phyloP scores from a whole-genome alignment of 2,797 vertebrate genomes.

The Onychomys leucogaster region DNA sequence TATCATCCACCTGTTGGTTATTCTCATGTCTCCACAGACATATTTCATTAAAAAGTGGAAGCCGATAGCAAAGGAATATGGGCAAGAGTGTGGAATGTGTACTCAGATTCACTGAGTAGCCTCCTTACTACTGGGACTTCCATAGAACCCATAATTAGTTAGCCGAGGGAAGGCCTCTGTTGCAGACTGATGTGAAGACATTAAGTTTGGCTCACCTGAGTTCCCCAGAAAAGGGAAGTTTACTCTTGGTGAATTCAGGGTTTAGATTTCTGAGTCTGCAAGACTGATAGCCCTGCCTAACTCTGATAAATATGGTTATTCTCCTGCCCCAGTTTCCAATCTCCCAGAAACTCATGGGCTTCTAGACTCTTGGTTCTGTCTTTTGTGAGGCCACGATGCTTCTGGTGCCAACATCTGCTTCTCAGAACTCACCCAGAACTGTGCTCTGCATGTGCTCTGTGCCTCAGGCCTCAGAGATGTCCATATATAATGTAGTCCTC shows the following conservation, averaged over 20 bases:
- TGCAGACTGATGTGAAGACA: neutral
- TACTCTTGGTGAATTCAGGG: neutral
- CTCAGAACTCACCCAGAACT: neutral
- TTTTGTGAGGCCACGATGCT: neutral
- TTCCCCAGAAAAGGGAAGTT: neutral
- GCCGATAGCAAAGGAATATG: neutral
- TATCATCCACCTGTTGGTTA: neutral
- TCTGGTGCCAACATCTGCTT: neutral
- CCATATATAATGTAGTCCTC: too few species aligned
- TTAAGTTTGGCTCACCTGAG: neutral
- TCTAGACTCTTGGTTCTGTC: neutral
- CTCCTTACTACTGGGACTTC: neutral
- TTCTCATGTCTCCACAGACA: neutral
- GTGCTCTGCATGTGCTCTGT: neutral
- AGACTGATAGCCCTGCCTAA: neutral
- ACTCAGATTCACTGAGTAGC: neutral
- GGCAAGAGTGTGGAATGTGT: neutral
- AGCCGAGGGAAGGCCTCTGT: neutral
- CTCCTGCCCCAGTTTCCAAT: neutral
- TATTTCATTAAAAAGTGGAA: slow-evolving; percentile 23
- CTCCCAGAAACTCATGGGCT: neutral
- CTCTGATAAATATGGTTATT: neutral
- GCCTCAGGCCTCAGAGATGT: neutral
- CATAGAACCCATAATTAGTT: neutral
- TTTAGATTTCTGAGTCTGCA: slow-evolving; percentile 28